These are phyloP conservation scores for Amiota communis DNA, from an alignment of 2,888 invertebrate species.

Conservation along the genomic window DNA sequence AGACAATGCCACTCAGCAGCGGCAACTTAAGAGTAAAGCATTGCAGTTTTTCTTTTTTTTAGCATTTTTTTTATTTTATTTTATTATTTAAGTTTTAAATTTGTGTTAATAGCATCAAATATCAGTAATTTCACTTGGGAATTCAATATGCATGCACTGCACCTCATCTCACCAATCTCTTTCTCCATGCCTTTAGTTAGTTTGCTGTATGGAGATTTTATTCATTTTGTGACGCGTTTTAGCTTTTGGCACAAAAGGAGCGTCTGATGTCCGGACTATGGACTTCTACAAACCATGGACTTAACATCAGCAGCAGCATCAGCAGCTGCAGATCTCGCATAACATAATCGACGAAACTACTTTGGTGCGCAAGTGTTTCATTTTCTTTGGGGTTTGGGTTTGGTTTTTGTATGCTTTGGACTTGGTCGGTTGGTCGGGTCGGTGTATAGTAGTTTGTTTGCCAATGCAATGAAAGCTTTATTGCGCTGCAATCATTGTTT, in stretches of 20 bases:
- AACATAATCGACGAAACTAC: background rate
- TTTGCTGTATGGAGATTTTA: background rate
- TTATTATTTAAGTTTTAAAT: slow-evolving; percentile 46
- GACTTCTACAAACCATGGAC: background rate
- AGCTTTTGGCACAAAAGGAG: slow-evolving; percentile 41
- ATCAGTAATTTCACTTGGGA: slow-evolving; percentile 67
- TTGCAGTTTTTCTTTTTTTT: background rate
- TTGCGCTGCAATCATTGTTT: background rate
- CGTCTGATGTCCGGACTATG: slow-evolving; percentile 30
- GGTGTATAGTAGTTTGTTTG: background rate
- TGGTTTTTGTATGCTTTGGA: background rate
- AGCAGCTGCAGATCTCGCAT: slow-evolving; percentile 17
- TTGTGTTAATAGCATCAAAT: slow-evolving; percentile 70
- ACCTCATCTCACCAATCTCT: slow-evolving; percentile 22
- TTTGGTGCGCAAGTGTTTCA: slow-evolving; percentile 3
- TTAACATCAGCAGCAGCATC: slow-evolving; percentile 5
- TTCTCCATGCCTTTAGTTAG: background rate
- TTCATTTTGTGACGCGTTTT: slow-evolving; percentile 17
- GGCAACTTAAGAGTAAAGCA: too few species aligned
- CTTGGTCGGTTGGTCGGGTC: background rate
- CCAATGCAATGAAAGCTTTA: slow-evolving; percentile 47
- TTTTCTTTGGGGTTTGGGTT: background rate
- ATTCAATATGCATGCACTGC: slow-evolving; percentile 54
- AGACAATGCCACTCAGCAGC: background rate
- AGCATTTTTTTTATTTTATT: slow-evolving; percentile 24